A percentile compares a stretch with the other conserved stretches of the same genome.
phyloP scores from a whole-genome alignment of 1,140 invertebrate genomes.

The Diorhabda elongata region DNA sequence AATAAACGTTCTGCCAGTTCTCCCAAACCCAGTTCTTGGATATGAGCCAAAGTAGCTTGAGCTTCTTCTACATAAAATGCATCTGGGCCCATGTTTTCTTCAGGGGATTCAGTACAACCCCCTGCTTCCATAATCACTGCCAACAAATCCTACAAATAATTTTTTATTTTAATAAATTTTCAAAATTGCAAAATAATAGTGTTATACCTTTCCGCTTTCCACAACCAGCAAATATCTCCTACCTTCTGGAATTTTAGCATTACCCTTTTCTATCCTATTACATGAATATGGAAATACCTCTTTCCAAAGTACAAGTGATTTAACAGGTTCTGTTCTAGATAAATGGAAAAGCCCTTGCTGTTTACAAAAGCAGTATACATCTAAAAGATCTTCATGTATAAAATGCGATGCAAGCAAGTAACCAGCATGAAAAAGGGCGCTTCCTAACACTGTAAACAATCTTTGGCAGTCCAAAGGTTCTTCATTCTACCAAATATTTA shows the following conservation, averaged over 20 bases:
- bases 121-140: constrained; percentile 69
- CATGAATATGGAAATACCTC: constrained; percentile 60
- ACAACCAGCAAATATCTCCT: constrained; percentile 71
- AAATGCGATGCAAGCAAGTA: constrained; percentile 71
- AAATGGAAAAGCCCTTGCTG: constrained; percentile 65
- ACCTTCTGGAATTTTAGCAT: constrained; percentile 52
- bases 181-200: background rate
- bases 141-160: constrained; percentile 50
- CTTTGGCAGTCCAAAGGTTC: constrained; percentile 73
- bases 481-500: constrained; percentile 58
- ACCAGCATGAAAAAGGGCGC: constrained; percentile 66
- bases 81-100: constrained; percentile 54
- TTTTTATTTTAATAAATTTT: background rate
- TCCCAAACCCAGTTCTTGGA: constrained; percentile 62
- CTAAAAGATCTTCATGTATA: constrained; percentile 62
- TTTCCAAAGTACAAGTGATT: constrained; percentile 71
- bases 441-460: constrained; percentile 70
- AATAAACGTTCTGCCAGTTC: constrained; percentile 60
- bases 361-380: constrained; percentile 65
- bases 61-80: constrained; percentile 64
- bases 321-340: constrained; percentile 59
- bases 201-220: constrained; percentile 61
- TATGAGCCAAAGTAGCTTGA: constrained; percentile 63
- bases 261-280: constrained; percentile 37
- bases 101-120: constrained; percentile 47